Conservation (phyloP, 1,140 invertebrate genomes). For the Sitophilus oryzae region DNA sequence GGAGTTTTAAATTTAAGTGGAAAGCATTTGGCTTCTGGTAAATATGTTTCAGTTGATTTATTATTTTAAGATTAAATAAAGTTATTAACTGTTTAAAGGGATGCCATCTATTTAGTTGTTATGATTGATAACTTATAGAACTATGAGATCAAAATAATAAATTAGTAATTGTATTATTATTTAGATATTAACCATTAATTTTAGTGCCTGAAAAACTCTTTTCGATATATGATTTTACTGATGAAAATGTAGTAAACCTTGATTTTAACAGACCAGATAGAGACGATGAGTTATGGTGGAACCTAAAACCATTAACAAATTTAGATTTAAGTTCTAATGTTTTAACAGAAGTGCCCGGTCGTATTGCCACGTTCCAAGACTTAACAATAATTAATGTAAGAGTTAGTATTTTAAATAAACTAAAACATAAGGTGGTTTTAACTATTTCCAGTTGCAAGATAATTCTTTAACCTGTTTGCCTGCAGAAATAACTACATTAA, state of each 20-base stretch:
- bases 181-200: too few relatives aligned
- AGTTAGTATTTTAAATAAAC: constrained; percentile 19
- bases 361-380: constrained; percentile 63
- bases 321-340: constrained; percentile 78
- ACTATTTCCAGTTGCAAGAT: constrained; percentile 54
- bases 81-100: not conserved
- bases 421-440: not conserved
- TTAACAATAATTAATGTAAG: constrained; percentile 67
- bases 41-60: constrained; percentile 29
- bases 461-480: constrained; percentile 69
- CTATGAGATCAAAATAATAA: too few relatives aligned
- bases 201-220: constrained; percentile 77
- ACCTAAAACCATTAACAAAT: constrained; percentile 67
- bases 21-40: constrained; percentile 66
- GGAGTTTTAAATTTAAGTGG: constrained; percentile 74
- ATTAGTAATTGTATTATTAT: too few relatives aligned
- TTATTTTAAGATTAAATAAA: not conserved
- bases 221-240: constrained; percentile 68
- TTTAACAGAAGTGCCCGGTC: constrained; percentile 58
- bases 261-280: constrained; percentile 45
- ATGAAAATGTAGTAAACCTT: constrained; percentile 62
- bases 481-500: constrained; percentile 66
- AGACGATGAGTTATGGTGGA: constrained; percentile 76
- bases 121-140: too few relatives aligned
- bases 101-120: not conserved